Percentiles rank a stretch among this genome's conserved stretches.
These are phyloP conservation scores for Tenualosa thibaudeaui DNA, from an alignment of 2,797 vertebrate genomes.

Conservation along the genomic window DNA sequence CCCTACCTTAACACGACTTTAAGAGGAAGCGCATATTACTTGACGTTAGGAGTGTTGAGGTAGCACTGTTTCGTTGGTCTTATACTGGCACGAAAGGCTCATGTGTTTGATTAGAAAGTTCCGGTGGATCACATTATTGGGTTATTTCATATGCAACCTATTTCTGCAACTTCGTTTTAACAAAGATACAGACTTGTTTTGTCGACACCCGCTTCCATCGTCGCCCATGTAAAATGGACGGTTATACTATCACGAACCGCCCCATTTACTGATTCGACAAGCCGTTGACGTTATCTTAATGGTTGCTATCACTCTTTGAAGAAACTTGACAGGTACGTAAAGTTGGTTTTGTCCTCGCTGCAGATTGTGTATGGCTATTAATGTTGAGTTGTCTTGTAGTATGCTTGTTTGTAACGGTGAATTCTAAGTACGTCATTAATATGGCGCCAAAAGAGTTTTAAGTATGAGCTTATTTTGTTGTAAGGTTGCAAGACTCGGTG, in stretches of 20 bases:
- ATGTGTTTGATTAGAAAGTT: slow-evolving; percentile 10
- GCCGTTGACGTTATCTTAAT: slow-evolving; percentile 58
- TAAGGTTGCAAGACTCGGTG: slow-evolving; percentile 55
- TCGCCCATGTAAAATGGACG: slow-evolving; percentile 46
- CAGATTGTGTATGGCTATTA: neutral
- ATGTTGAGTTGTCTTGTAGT: neutral
- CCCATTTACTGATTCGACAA: slow-evolving; percentile 51
- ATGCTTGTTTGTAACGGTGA: slow-evolving; percentile 83
- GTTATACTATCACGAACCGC: slow-evolving; percentile 50
- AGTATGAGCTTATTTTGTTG: slow-evolving; percentile 76
- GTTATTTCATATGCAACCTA: neutral
- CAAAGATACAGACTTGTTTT: slow-evolving; percentile 21
- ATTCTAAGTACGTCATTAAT: slow-evolving; percentile 99
- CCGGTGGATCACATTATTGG: neutral
- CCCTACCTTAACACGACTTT: slow-evolving; percentile 24
- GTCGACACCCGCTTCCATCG: slow-evolving; percentile 41
- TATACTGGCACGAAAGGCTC: neutral
- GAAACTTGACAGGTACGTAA: slow-evolving; percentile 63
- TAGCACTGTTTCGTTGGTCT: neutral
- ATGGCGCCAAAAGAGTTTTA: slow-evolving; percentile 98
- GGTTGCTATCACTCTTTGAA: slow-evolving; percentile 48
- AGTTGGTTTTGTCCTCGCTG: slow-evolving; percentile 60
- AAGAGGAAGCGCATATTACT: slow-evolving; percentile 16
- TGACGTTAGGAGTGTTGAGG: neutral
- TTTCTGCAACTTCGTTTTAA: slow-evolving; percentile 11